Evolutionary conservation across 2,113 vertebrate genomes (phyloP), one percentile per base, ranked within the genome.

Genomic region (Rhea americana): DNA sequence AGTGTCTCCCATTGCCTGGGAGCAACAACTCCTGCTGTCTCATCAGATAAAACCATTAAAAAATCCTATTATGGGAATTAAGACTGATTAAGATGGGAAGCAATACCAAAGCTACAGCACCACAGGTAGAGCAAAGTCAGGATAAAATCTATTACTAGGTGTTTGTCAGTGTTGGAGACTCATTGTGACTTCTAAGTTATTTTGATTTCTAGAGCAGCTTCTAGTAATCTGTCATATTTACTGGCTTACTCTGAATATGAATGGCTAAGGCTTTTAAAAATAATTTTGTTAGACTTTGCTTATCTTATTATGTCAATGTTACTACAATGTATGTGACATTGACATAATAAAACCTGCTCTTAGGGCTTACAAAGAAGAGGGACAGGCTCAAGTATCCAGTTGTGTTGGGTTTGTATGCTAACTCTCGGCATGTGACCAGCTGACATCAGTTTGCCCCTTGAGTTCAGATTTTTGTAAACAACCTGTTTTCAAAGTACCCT

Each of bases 401-500:
- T 10, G 32, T 45, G 67, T 7, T 28, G 10, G 78, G 22, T 2
- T 41, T 0, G 0, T 7, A 7, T 9, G n/a, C 1, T 26, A 85
- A 32, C 56, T 63, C 10, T 22, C 58, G 1, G 79, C 35, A 32
- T 7, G 10, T 21, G 8, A 13, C 13, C 50, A 78, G 8, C 41
- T 6, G 4, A 37, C 1, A 2, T 3, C 2, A 11, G 9, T 5
- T 28, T 21, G 63, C 8, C 30, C 22, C 32, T 8, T 0, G 6
- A n/a, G 11, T 37, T 73, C 50, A 39, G 35, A 20, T 12, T 43
- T 30, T 48, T 8, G 84, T 61, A 30, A 55, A 59, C 0, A 4
- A 4, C 43, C 5, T 45, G 43, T 45, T 45, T 45, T 45, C 43
- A 45, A 16, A 45, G 43, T 45, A 45, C 43, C 43, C 43, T 45